Conservation (phyloP, 2,797 vertebrate genomes). For the Dicrostonyx torquatus region DNA sequence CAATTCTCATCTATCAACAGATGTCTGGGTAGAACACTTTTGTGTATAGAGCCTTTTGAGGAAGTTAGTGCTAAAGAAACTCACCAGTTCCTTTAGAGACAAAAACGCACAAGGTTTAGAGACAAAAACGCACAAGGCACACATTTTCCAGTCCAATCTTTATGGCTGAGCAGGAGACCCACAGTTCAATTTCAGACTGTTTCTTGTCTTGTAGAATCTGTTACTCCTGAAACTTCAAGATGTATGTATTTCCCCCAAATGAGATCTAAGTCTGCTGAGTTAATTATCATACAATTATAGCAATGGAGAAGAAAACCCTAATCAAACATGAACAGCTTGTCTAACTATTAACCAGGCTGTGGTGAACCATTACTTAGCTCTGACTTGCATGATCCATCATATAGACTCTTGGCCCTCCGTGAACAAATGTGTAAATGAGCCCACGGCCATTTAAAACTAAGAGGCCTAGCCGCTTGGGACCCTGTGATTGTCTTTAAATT, state of each 20-base stretch:
- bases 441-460: constrained; percentile 82
- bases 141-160: constrained; percentile 54
- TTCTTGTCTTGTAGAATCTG: constrained; percentile 64
- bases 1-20: constrained; percentile 79
- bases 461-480: constrained; percentile 78
- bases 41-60: constrained; percentile 62
- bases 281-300: constrained; percentile 84
- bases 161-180: constrained; percentile 68
- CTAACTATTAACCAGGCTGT: constrained; percentile 86
- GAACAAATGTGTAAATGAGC: constrained; percentile 85
- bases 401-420: constrained; percentile 82
- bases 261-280: constrained; percentile 76
- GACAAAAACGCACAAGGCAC: constrained; percentile 62
- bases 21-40: constrained; percentile 54
- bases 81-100: constrained; percentile 57
- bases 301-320: constrained; percentile 83
- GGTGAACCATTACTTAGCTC: constrained; percentile 85
- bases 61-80: constrained; percentile 69
- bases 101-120: constrained; percentile 63
- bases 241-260: constrained; percentile 55
- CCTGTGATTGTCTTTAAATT: constrained; percentile 77
- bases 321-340: constrained; percentile 84
- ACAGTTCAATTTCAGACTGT: constrained; percentile 54
- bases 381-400: constrained; percentile 83
- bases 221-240: constrained; percentile 72